A percentile compares a stretch with the other conserved stretches of the same genome.
These are phyloP conservation scores for Acanthurus lineatus DNA, from an alignment of 2,797 vertebrate genomes.

Conservation along the genomic window DNA sequence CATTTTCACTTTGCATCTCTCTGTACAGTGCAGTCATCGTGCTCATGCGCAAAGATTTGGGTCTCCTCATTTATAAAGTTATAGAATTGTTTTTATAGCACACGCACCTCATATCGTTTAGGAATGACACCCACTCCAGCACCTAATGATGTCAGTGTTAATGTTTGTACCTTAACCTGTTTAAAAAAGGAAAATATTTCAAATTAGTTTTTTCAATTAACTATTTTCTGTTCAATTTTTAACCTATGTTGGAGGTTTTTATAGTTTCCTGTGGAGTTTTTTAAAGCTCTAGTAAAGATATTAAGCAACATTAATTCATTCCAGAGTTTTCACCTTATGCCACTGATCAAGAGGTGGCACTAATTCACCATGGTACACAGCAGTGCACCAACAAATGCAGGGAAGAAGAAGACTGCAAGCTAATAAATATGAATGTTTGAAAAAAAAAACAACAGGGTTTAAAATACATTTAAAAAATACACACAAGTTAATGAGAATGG, in stretches of 20 bases:
- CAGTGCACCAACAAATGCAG: not conserved
- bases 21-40: conserved; percentile 39
- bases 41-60: not conserved
- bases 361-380: not conserved
- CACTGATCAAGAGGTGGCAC: not conserved
- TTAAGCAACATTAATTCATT: not conserved
- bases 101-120: conserved; percentile 38
- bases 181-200: conserved; percentile 45
- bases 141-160: conserved; percentile 74
- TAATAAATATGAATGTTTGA: not conserved
- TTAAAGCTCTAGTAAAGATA: not conserved
- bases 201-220: conserved; percentile 19
- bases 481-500: not conserved
- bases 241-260: conserved; percentile 35
- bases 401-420: not conserved
- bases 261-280: conserved; percentile 22
- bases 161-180: conserved; percentile 46
- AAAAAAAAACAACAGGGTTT: conserved; percentile 4
- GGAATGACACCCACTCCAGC: conserved; percentile 47
- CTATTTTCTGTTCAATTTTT: conserved; percentile 42
- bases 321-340: not conserved
- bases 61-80: conserved; percentile 16
- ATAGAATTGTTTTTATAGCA: conserved; percentile 29
- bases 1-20: conserved; percentile 39
- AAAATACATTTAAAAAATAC: not conserved